Conservation (phyloP, 2,113 vertebrate genomes). For the Sander vitreus region DNA sequence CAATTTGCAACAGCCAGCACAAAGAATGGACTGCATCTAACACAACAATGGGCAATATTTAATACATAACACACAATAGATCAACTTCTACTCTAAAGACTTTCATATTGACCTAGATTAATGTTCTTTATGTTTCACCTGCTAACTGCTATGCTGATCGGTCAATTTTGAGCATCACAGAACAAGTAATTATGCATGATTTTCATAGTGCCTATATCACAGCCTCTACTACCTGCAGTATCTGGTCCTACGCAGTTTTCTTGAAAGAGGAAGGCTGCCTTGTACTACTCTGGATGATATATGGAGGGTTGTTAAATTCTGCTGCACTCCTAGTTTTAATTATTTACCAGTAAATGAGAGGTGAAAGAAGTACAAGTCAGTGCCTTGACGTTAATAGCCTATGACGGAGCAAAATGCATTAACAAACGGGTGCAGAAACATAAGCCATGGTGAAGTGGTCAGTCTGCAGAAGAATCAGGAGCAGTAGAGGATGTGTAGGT, state of each 20-base stretch:
- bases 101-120: slow-evolving; percentile 54
- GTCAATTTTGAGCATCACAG: slow-evolving; percentile 27
- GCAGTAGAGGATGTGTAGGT: slow-evolving; percentile 29
- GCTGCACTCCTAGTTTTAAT: slow-evolving; percentile 71
- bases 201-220: neutral
- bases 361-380: slow-evolving; percentile 64
- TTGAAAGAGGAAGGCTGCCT: slow-evolving; percentile 21
- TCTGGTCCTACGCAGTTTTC: slow-evolving; percentile 27
- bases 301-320: slow-evolving; percentile 35
- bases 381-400: slow-evolving; percentile 65
- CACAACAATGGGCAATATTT: slow-evolving; percentile 41
- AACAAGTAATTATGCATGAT: slow-evolving; percentile 30
- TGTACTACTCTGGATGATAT: slow-evolving; percentile 14
- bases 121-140: slow-evolving; percentile 28
- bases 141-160: slow-evolving; percentile 1
- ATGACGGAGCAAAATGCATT: slow-evolving; percentile 64
- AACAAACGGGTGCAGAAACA: slow-evolving; percentile 30
- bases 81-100: slow-evolving; percentile 28
- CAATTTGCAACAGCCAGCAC: slow-evolving; percentile 45
- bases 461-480: slow-evolving; percentile 14
- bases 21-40: slow-evolving; percentile 19
- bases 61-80: slow-evolving; percentile 23
- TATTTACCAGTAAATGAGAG: slow-evolving; percentile 77
- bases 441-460: slow-evolving; percentile 17
- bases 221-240: slow-evolving; percentile 32